phyloP scores from a whole-genome alignment of 2,888 invertebrate species.

The Bibio marci region DNA sequence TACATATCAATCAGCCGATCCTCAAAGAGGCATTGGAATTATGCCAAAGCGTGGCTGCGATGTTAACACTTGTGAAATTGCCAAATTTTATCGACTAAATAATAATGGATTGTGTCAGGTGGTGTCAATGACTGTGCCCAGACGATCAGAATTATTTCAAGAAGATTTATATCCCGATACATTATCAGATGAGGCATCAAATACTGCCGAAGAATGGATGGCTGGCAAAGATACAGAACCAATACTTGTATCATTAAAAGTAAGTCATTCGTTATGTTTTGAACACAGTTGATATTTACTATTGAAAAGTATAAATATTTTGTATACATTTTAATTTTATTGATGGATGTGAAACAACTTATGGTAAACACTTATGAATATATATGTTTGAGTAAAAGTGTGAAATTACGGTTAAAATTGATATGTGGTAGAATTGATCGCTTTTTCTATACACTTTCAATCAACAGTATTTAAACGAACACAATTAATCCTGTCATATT shows the following conservation, averaged over 20 bases:
- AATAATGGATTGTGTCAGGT: conserved; percentile 86
- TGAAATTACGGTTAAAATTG: no score
- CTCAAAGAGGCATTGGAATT: conserved; percentile 90
- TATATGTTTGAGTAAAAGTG: no score
- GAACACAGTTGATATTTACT: no score
- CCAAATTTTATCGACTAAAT: conserved; percentile 89
- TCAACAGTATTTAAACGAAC: no score
- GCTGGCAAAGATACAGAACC: conserved; percentile 82
- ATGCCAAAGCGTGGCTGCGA: conserved; percentile 98
- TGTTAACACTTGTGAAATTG: conserved; percentile 84
- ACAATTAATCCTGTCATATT: no score
- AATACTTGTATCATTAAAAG: conserved; percentile 79
- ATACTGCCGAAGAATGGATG: conserved; percentile 85
- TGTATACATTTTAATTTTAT: no score
- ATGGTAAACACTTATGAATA: no score
- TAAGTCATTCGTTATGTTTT: no score
- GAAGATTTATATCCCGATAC: conserved; percentile 96
- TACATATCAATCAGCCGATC: conserved; percentile 94
- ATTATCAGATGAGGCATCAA: conserved; percentile 71
- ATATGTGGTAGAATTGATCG: no score
- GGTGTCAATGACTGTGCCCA: conserved; percentile 89
- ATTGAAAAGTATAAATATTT: no score
- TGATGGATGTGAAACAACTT: no score
- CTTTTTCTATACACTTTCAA: no score
- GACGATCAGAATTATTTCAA: conserved; percentile 94